These are phyloP conservation scores for Phalanger gymnotis DNA, from an alignment of 2,797 vertebrate species.

Conservation along the genomic window DNA sequence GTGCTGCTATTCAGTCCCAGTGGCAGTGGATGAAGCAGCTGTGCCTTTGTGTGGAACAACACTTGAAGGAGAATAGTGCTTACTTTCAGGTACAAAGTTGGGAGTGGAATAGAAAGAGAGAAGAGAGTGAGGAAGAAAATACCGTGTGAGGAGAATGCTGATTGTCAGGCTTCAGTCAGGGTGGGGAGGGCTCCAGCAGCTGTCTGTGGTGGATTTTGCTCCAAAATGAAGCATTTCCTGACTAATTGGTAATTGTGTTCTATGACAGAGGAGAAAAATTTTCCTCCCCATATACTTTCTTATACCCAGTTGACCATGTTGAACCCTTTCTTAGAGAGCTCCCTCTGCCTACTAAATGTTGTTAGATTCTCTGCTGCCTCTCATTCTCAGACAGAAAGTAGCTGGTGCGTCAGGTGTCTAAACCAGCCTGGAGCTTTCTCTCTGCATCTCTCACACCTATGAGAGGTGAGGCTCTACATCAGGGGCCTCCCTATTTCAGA, in stretches of 20 bases:
- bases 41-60: constrained; percentile 96
- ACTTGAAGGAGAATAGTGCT: constrained; percentile 94
- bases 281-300: neutral
- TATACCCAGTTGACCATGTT: neutral
- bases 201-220: neutral
- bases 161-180: fast-evolving
- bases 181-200: neutral
- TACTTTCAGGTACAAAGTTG: constrained; percentile 93
- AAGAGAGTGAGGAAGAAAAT: neutral
- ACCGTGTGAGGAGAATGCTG: neutral
- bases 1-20: constrained; percentile 95
- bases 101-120: neutral
- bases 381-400: neutral
- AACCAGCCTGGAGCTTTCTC: neutral
- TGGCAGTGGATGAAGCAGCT: constrained; percentile 98
- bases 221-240: neutral
- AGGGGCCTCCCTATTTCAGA: constrained; percentile 8
- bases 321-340: neutral
- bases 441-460: neutral
- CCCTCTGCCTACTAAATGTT: neutral
- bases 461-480: neutral
- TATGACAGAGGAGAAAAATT: neutral
- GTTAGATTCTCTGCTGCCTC: neutral
- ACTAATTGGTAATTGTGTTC: neutral
- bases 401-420: neutral